Base-by-base conservation (phyloP, 2,888 invertebrate genomes). In the Notodonta ziczac region DNA sequence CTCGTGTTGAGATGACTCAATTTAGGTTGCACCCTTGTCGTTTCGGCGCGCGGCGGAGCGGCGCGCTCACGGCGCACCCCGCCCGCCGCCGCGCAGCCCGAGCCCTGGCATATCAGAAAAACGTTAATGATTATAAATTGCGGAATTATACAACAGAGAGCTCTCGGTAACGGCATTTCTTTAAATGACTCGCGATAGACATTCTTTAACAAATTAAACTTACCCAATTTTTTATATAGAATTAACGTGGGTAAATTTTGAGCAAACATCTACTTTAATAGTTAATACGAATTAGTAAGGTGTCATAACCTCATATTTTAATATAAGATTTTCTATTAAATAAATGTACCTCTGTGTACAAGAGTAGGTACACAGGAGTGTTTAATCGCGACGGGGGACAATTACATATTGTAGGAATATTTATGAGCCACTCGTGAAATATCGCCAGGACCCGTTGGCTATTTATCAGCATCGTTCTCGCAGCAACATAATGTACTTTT, bases 41-140 rank as follows among this genome's bases (percentile, higher is more conserved):
- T 61, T 71, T 63, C 57, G 60, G 69, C 66, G 62, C 70, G 63
- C 57, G 60, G 69, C 66, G 62, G 56, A 60, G 63, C 63, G 54
- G 51, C 62, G 60, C 52, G 63, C 71, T 64, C 51, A 63, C 71
- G 63, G 70, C 70, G 58, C 67, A 60, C 69, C 65, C 67, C 67
- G 65, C 62, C 61, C 51, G 56, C 66, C 67, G 63, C 77, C 24
- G 24, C 24, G 24, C 24, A 24, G 73, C 74, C 76, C 70, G 77
- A 76, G 78, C 74, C 74, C 81, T 82, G 81, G 76, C 81, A 72
- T 77, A 74, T 77, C 83, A 82, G 81, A 87, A 88, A 86, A 88
- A 87, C 85, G 68, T 77, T 91, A 89, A 92, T 90, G 88, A 88
- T 91, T 88, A 91, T 89, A 89, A 90, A 92, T 91, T 87, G 87